phyloP scores from a whole-genome alignment of 2,888 invertebrate species.

The Drosophila vallismaia region DNA sequence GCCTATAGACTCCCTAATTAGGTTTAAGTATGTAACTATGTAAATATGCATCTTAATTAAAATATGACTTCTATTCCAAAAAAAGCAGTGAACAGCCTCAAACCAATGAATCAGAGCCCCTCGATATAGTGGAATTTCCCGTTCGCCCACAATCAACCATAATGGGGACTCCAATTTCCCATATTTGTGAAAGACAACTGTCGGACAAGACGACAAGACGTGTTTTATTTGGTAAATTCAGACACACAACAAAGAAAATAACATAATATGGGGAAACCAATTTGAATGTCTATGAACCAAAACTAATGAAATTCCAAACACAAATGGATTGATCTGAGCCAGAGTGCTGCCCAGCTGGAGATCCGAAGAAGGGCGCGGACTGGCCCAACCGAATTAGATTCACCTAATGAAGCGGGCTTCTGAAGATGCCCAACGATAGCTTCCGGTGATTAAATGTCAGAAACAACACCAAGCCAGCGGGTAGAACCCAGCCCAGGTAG shows the following conservation, averaged over 20 bases:
- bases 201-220: constrained; percentile 45
- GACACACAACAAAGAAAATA: constrained; percentile 15
- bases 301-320: constrained; percentile 39
- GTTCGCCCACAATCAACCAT: constrained; percentile 16
- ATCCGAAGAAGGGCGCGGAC: constrained; percentile 27
- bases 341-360: constrained; percentile 50
- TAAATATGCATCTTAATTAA: constrained; percentile 21
- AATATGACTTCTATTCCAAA: constrained; percentile 4
- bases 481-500: constrained; percentile 9
- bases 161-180: constrained; percentile 27
- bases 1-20: too few species aligned
- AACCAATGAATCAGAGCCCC: constrained; percentile 24
- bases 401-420: constrained; percentile 66
- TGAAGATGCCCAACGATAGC: constrained; percentile 61
- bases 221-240: constrained; percentile 62
- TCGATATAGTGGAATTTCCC: constrained; percentile 6
- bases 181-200: constrained; percentile 26
- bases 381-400: constrained; percentile 21
- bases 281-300: constrained; percentile 49
- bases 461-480: constrained; percentile 42
- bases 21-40: too few species aligned
- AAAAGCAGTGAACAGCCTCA: not conserved
- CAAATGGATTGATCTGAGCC: constrained; percentile 58
- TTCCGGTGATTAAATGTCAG: constrained; percentile 72
- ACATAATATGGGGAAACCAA: constrained; percentile 47